These are phyloP conservation scores for Ciconia stormi DNA, from an alignment of 2,113 vertebrate genomes.

Conservation along the genomic window DNA sequence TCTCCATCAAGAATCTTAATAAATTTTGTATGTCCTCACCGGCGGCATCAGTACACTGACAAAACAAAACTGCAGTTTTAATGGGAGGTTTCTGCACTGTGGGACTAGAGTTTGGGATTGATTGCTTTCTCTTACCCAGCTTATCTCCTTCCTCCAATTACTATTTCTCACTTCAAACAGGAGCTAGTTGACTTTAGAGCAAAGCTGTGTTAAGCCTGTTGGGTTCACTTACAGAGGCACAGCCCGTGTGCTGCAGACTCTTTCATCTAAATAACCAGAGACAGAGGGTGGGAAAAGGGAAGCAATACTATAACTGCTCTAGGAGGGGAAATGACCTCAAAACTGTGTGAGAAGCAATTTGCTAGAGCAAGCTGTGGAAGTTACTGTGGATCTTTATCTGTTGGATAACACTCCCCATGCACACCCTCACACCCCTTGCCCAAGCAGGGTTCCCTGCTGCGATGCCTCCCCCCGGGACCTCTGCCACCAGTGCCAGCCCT, in stretches of 20 bases:
- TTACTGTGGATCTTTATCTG: not conserved
- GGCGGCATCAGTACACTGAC: not conserved
- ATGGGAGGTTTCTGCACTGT: not conserved
- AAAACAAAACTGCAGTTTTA: not conserved
- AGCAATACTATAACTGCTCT: not conserved
- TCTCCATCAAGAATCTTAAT: not conserved
- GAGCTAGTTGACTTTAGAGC: not conserved
- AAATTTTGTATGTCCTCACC: not conserved
- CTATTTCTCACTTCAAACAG: not conserved
- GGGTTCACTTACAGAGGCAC: not conserved
- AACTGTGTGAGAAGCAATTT: not conserved
- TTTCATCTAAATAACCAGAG: not conserved
- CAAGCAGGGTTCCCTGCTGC: accelerated
- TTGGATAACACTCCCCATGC: not conserved
- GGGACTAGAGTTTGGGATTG: not conserved
- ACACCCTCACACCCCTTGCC: not conserved
- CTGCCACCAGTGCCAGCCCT: accelerated
- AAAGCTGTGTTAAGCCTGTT: not conserved
- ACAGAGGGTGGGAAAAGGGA: not conserved
- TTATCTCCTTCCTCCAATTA: not conserved
- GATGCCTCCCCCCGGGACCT: accelerated
- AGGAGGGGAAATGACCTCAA: not conserved
- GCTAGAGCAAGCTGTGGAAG: not conserved
- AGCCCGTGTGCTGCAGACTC: not conserved
- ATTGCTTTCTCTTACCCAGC: not conserved